Conservation (phyloP, 2,113 vertebrate genomes). For the Campylomormyrus numenius region DNA sequence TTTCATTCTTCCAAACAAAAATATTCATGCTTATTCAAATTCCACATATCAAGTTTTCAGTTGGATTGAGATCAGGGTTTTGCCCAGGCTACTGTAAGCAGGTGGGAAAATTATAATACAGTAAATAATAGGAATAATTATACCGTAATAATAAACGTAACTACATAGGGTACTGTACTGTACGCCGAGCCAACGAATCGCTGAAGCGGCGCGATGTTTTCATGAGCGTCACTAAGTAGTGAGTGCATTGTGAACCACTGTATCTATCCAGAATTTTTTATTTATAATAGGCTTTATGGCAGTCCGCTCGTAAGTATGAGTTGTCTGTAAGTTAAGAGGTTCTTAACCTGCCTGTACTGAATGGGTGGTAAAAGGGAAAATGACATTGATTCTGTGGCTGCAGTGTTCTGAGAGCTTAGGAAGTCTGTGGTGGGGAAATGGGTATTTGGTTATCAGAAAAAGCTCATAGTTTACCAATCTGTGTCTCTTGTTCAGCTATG, state of each 20-base stretch:
- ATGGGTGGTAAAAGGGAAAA: not conserved
- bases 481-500: not conserved
- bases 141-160: not conserved
- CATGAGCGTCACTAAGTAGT: not conserved
- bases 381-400: not conserved
- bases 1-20: not conserved
- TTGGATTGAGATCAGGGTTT: not conserved
- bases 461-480: not conserved
- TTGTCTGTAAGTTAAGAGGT: not conserved
- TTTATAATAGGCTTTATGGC: not conserved
- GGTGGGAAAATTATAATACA: not conserved
- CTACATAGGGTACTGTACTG: not conserved
- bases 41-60: not conserved
- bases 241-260: not conserved
- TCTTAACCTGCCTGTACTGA: not conserved
- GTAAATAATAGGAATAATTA: not conserved
- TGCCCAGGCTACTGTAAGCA: not conserved
- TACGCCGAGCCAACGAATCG: not conserved
- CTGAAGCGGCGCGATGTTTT: not conserved
- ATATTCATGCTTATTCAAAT: not conserved
- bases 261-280: not conserved
- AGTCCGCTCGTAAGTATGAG: not conserved
- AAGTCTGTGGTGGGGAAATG: not conserved
- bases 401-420: not conserved
- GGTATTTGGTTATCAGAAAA: not conserved